phyloP scores from a whole-genome alignment of 2,888 invertebrate genomes.

The Lasius fuliginosus region DNA sequence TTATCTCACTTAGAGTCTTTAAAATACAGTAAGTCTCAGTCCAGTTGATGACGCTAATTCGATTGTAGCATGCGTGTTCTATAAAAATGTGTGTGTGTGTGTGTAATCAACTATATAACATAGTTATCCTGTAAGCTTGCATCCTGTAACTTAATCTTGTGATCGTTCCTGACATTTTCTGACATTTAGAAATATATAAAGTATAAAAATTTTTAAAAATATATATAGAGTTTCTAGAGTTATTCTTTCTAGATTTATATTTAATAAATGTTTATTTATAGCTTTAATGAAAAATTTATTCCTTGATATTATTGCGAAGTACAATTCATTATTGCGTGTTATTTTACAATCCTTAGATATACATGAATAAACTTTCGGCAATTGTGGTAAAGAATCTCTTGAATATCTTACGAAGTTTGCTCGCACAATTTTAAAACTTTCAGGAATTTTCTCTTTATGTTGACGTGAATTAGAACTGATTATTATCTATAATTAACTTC shows the following conservation, averaged over 20 bases:
- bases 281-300: neutral
- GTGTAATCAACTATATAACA: neutral
- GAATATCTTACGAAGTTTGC: constrained; percentile 61
- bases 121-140: neutral
- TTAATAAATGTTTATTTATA: neutral
- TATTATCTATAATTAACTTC: constrained; percentile 54
- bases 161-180: neutral
- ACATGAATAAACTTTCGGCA: neutral
- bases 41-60: neutral
- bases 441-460: constrained; percentile 57
- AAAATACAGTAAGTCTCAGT: neutral
- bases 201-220: neutral
- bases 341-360: neutral
- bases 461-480: constrained; percentile 65
- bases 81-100: neutral
- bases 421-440: constrained; percentile 59
- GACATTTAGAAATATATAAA: neutral
- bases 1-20: constrained; percentile 16
- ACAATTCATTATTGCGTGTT: neutral
- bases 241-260: neutral
- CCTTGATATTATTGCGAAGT: neutral
- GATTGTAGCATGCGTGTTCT: neutral
- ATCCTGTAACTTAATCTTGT: neutral
- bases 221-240: neutral
- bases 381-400: constrained; percentile 50